A percentile compares a stretch with the other conserved stretches of the same genome.
phyloP scores from a whole-genome alignment of 2,113 vertebrate genomes.

The Chaenocephalus aceratus region DNA sequence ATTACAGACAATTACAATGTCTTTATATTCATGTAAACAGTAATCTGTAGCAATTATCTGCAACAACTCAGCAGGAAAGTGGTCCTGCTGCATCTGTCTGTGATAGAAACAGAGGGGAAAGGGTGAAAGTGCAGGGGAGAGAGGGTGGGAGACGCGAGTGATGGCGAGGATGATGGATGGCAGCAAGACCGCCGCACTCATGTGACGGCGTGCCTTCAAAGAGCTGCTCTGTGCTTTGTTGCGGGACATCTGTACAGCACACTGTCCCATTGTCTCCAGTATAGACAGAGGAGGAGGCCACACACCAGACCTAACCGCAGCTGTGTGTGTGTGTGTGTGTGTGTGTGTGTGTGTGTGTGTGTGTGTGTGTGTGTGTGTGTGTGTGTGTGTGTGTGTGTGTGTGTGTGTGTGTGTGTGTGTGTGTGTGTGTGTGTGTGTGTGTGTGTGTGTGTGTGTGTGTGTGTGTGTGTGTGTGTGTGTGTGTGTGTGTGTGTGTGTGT shows the following conservation, averaged over 20 bases:
- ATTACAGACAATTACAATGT: not conserved
- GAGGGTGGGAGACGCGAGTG: constrained; percentile 30
- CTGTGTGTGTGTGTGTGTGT: constrained; percentile 15
- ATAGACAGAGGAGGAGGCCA: constrained; percentile 69
- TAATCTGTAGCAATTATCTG: too few relatives aligned
- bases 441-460: too few relatives aligned
- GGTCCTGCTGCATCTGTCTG: too few relatives aligned
- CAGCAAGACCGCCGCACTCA: constrained; percentile 45
- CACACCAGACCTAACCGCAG: constrained; percentile 63
- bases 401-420: too few relatives aligned
- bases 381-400: too few relatives aligned
- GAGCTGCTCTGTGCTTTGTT: constrained; percentile 79
- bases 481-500: too few relatives aligned
- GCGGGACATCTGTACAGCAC: constrained; percentile 73
- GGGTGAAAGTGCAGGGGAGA: constrained; percentile 22
- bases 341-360: constrained; percentile 20
- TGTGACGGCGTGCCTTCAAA: constrained; percentile 75
- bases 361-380: constrained; percentile 6
- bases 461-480: too few relatives aligned
- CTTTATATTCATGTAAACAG: not conserved
- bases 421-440: too few relatives aligned
- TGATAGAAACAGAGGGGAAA: not conserved
- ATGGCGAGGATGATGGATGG: constrained; percentile 62
- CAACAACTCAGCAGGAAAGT: not conserved
- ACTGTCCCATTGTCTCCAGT: constrained; percentile 77